Evolutionary conservation across 1,140 invertebrate genomes (phyloP).

Genomic region (Samia ricini): DNA sequence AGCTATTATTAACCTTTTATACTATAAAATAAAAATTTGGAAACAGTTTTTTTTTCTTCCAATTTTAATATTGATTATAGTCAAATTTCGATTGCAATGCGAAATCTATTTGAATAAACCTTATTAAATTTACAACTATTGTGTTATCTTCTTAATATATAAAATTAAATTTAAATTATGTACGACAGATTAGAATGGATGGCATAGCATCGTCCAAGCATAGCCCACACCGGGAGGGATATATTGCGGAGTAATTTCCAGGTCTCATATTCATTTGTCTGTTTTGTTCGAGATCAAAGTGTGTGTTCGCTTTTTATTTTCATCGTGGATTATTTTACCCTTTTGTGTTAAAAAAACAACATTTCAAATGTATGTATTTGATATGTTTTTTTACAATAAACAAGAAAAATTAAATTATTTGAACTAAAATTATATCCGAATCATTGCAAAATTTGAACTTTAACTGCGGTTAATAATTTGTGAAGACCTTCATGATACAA

Average conservation of each 20-base stretch:
- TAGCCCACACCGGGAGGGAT: slow-evolving; percentile 21
- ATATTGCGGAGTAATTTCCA: slow-evolving; percentile 48
- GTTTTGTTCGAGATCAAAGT: slow-evolving; percentile 49
- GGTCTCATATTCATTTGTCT: slow-evolving; percentile 56
- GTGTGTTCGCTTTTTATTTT: slow-evolving; percentile 30
- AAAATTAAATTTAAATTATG: not conserved
- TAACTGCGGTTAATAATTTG: too few relatives aligned
- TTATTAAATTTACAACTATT: too few relatives aligned
- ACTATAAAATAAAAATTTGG: too few relatives aligned
- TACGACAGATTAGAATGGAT: not conserved
- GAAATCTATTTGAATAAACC: too few relatives aligned
- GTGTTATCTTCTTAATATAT: too few relatives aligned
- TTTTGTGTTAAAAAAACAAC: not conserved
- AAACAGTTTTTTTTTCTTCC: too few relatives aligned
- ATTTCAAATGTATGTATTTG: not conserved
- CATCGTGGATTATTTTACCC: slow-evolving; percentile 12
- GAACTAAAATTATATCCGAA: not conserved
- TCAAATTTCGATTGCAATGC: too few relatives aligned
- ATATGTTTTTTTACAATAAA: not conserved
- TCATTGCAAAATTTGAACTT: too few relatives aligned
- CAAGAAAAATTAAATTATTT: not conserved
- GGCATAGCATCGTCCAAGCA: slow-evolving; percentile 1
- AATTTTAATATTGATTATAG: too few relatives aligned
- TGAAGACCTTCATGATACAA: too few relatives aligned
- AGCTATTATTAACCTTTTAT: too few relatives aligned